Evolutionary conservation across 1,140 invertebrate genomes (phyloP), one percentile per base, ranked within the genome.

Genomic region (Glomeris maerens): DNA sequence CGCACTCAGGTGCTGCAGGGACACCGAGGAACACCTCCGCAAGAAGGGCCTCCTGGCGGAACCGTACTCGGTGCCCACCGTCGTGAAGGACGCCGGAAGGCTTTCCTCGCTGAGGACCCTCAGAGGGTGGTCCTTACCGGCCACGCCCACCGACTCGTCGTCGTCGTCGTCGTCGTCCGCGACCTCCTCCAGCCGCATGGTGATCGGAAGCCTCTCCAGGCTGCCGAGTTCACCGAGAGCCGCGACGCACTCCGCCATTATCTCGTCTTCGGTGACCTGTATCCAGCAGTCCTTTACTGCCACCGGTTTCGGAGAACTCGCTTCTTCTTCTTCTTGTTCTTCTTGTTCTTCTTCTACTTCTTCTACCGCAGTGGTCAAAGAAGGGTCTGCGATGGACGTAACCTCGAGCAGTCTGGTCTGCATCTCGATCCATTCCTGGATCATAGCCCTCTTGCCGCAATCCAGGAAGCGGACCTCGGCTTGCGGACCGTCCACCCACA

Each of bases 401-500:
- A 27, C 27, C 7, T 3, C n/a, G 20, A 60, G 50, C 41, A 57
- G 53, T 47, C 59, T 39, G 41, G 59, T 70, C 53, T 91, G 87
- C 62, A 88, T 87, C 68, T 90, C 87, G 0, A 92, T 86, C 88
- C 88, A 93, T 64, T 87, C 83, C 38, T 84, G 74, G 27, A 93
- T 91, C 87, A 93, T 92, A 52, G 78, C 83, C 61, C 87, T 87
- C 60, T 91, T 91, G 55, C 88, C 83, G 57, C 75, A 83, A 61
- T 91, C 86, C 85, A 90, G 89, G 58, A 84, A 89, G 2, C 85
- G 84, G 59, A 62, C 64, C 40, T 57, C 60, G 13, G 54, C 61
- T 40, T 49, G 57, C 1, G 89, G 91, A 0, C 90, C 90, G 66
- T 95, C 91, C 41, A 94, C 84, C 91, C 91, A 95, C 1, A 84